Evolutionary conservation across 2,888 invertebrate species (phyloP).

Genomic region (Drosophila paramelanica): DNA sequence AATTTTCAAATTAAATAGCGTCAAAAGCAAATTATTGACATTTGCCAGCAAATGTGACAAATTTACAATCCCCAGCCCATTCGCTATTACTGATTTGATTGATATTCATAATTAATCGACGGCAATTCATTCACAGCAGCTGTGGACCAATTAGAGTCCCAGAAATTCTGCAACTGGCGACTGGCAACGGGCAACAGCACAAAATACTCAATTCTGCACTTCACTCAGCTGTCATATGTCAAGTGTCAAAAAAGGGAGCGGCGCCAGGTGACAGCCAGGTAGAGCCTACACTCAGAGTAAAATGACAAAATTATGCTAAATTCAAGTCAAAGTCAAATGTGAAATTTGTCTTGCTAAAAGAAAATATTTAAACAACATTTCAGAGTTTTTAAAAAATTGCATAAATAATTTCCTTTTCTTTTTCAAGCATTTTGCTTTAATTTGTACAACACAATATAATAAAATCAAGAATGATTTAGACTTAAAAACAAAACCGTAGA

Average conservation of each 20-base stretch:
- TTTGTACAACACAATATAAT: too few species aligned
- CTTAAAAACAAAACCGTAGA: too few species aligned
- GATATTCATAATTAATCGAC: constrained; percentile 47
- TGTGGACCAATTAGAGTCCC: constrained; percentile 35
- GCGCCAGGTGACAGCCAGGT: not conserved
- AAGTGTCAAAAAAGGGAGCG: constrained; percentile 26
- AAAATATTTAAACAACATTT: too few species aligned
- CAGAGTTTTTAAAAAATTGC: too few species aligned
- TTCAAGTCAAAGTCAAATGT: not conserved
- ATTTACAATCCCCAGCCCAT: constrained; percentile 10
- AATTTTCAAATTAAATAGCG: constrained; percentile 38
- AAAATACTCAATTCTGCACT: constrained; percentile 34
- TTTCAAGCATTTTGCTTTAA: too few species aligned
- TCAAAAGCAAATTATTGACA: constrained; percentile 38
- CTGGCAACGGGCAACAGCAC: constrained; percentile 8
- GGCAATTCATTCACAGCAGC: constrained; percentile 46
- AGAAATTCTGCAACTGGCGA: constrained; percentile 30
- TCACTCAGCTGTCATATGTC: constrained; percentile 40
- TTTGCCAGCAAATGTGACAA: constrained; percentile 21
- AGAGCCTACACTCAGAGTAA: not conserved
- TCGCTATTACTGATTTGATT: constrained; percentile 18
- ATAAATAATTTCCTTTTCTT: too few species aligned
- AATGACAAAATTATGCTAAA: not conserved
- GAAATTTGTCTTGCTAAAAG: too few species aligned
- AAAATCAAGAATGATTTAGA: too few species aligned